Evolutionary conservation across 2,113 vertebrate genomes (phyloP).

Genomic region (Notothenia coriiceps): DNA sequence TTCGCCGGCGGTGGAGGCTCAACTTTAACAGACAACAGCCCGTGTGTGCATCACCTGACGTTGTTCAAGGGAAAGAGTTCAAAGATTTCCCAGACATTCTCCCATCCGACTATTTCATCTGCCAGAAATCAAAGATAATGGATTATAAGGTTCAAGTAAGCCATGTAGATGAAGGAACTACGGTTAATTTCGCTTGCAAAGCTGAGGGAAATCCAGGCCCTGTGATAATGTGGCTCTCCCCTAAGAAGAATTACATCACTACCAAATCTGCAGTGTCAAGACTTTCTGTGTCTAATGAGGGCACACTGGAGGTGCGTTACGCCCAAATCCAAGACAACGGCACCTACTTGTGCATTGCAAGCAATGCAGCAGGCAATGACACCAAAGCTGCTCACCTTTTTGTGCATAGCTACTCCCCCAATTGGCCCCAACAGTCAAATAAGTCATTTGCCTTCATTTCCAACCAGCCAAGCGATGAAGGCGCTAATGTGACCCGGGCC

Average conservation of each 20-base stretch:
- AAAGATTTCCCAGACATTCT: slow-evolving; percentile 96
- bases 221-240: slow-evolving; percentile 94
- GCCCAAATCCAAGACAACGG: slow-evolving; percentile 99
- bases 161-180: slow-evolving; percentile 96
- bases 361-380: slow-evolving; percentile 97
- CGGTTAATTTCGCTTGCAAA: slow-evolving; percentile 92
- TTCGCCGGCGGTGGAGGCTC: slow-evolving; percentile 95
- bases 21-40: slow-evolving; percentile 97
- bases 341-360: slow-evolving; percentile 95
- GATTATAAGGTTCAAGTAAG: slow-evolving; percentile 94
- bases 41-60: slow-evolving; percentile 89
- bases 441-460: slow-evolving; percentile 98
- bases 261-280: slow-evolving; percentile 92
- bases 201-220: slow-evolving; percentile 94
- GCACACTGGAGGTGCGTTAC: slow-evolving; percentile 96
- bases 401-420: slow-evolving; percentile 97
- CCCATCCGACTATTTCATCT: slow-evolving; percentile 92
- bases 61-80: slow-evolving; percentile 95
- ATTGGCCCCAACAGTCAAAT: slow-evolving; percentile 98
- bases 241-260: slow-evolving; percentile 95
- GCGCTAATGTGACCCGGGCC: slow-evolving; percentile 93
- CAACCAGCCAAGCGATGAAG: slow-evolving; percentile 95
- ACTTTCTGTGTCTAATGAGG: slow-evolving; percentile 92
- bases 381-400: slow-evolving; percentile 94
- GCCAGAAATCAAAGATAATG: slow-evolving; percentile 92